Base-by-base conservation (phyloP, 2,888 invertebrate species). In the Catocala fraxini region DNA sequence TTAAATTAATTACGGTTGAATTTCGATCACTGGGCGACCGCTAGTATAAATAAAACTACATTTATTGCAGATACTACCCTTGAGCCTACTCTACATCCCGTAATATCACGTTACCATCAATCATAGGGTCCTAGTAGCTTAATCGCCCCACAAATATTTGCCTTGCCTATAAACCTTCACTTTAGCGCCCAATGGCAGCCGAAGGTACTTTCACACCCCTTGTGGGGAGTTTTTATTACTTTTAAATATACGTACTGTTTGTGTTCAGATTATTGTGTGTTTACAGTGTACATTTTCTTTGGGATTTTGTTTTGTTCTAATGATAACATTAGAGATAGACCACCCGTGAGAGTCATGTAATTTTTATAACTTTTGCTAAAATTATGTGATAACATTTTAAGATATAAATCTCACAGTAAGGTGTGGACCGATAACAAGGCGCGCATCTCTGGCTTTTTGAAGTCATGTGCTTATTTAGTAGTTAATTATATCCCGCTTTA, bases 81-180 rank as follows among this genome's bases (percentile, higher is more conserved):
- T 25, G 25, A 35, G 12, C 46, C 56, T 87, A 82, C 82, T 84
- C 91, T 92, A 68, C 79, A 56, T 55, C 15, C 45, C 62, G 54
- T 39, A 69, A 79, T 87, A 84, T 88, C 84, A 79, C 51, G 77
- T 88, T 85, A 79, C 89, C 90, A 93, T 93, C 92, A 91, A 92
- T 92, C 92, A 90, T 73, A 75, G 74, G 68, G 79, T 79, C 78
- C 70, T 75, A 75, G 68, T 81, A 79, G 82, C 85, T 90, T 91
- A 92, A 93, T 93, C 91, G 87, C 80, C 85, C 80, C 80, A 77
- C 91, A 93, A 93, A 93, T 90, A 93, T 93, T 93, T 87, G 88
- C 75, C 76, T 73, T 75, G 77, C 80, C 79, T 85, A 88, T 85
- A 86, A 90, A 89, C 84, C 82, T 77, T 71, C 75, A 82, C 82